These are phyloP conservation scores for Corythornis cristatus DNA, from an alignment of 2,113 vertebrate genomes.

Conservation along the genomic window DNA sequence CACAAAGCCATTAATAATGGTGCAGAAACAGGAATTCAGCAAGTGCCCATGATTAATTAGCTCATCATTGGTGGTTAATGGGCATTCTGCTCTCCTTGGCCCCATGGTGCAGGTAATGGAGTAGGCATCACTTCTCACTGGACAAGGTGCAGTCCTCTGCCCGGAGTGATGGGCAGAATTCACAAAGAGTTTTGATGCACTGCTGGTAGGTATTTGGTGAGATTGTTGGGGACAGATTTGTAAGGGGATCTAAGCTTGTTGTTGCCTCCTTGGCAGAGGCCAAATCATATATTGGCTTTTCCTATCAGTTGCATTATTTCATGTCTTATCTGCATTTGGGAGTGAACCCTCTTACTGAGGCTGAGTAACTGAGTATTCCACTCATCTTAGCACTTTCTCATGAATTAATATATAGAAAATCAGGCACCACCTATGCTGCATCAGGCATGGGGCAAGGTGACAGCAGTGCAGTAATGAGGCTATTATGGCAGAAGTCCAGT, in stretches of 20 bases:
- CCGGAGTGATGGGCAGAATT: not conserved
- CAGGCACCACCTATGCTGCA: not conserved
- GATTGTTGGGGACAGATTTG: not conserved
- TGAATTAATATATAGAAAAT: not conserved
- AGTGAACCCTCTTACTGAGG: not conserved
- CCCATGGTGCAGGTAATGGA: not conserved
- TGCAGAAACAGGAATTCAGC: not conserved
- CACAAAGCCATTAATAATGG: constrained; percentile 17
- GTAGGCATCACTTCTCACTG: not conserved
- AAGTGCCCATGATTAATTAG: constrained; percentile 33
- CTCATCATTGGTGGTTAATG: not conserved
- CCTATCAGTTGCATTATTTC: not conserved
- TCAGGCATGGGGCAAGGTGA: not conserved
- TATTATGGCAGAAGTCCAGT: not conserved
- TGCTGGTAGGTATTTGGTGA: not conserved
- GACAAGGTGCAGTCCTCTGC: not conserved
- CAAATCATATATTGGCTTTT: not conserved
- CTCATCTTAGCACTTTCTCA: constrained; percentile 3
- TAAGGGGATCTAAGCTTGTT: not conserved
- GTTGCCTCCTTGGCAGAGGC: not conserved
- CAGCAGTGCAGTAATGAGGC: rapidly evolving
- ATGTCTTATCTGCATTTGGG: not conserved
- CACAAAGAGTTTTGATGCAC: not conserved
- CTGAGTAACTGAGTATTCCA: not conserved
- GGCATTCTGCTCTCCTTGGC: not conserved